Evolutionary conservation across 2,888 invertebrate species (phyloP), one percentile per base, ranked within the genome.

Genomic region (Parapristionchus giblindavisi): DNA sequence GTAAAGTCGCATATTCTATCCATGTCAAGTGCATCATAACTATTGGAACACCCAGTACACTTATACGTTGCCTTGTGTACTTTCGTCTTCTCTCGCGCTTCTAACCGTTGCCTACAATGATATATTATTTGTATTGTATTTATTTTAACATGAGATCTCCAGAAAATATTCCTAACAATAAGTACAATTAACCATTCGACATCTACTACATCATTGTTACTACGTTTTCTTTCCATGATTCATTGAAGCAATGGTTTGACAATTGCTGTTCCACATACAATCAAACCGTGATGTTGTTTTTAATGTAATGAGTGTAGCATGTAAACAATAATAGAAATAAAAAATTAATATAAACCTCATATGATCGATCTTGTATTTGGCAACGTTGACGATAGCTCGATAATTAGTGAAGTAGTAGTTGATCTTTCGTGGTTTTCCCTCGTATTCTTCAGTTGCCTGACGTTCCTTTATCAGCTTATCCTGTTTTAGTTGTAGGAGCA

Each of bases 341-440:
- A 27, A 17, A 17, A 58, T 21, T 11, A 11, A 8, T 58, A 11
- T 36, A 17, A 17, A 84, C 84, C 87, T 79, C 83, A 88, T 88
- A 71, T 88, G 88, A 78, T 88, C 87, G 38, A 88, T 79, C 79
- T 88, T 88, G 77, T 87, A 88, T 74, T 84, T 87, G 40, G 86
- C 78, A 14, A 88, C 88, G 75, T 88, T 88, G 40, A 88, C 70
- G 32, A 87, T 78, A 11, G 85, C 85, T 21, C 87, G 82, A 76
- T 88, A 88, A 75, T 87, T 88, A 61, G 88, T 83, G 78, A 84
- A 87, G 75, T 87, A 87, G 77, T 87, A 88, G 54, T 80, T 83
- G 71, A 85, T 77, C 32, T 63, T 63, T 36, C 63, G 63, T 36
- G 8, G 32, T 11, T 24, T 17, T 11, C 27, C 68, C 21, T 81